Conservation (phyloP, 2,888 invertebrate genomes). For the Aspidiotus destructor region DNA sequence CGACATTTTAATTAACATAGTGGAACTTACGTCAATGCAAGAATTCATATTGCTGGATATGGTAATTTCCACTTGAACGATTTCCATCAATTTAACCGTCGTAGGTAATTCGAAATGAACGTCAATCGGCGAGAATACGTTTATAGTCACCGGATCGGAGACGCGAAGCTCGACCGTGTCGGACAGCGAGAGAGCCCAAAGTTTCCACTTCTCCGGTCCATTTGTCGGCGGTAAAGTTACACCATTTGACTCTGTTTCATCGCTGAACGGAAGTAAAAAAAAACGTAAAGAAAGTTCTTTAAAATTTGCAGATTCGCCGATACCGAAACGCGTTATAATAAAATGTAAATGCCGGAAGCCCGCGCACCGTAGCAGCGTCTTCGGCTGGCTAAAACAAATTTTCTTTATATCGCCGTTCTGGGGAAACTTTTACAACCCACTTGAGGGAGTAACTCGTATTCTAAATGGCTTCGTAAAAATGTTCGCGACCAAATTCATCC, state of each 20-base stretch:
- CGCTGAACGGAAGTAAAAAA: conserved; percentile 4
- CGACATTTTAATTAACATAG: neutral
- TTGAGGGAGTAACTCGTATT: neutral
- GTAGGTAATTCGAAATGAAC: conserved; percentile 53
- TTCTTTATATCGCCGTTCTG: neutral
- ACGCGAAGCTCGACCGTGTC: conserved; percentile 43
- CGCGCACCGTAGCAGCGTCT: too few species aligned
- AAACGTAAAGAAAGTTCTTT: neutral
- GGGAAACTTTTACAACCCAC: neutral
- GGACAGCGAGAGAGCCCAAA: conserved; percentile 54
- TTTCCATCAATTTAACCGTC: conserved; percentile 53
- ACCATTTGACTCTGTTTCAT: conserved; percentile 32
- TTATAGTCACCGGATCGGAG: conserved; percentile 51
- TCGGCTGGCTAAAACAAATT: neutral
- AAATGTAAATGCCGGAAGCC: too few species aligned
- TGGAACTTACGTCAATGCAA: conserved; percentile 58
- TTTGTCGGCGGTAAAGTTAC: conserved; percentile 46
- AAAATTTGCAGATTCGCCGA: neutral
- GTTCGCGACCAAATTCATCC: neutral
- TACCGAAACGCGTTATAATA: neutral
- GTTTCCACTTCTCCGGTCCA: conserved; percentile 55
- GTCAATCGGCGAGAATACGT: conserved; percentile 54
- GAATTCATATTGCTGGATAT: conserved; percentile 58
- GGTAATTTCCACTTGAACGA: conserved; percentile 58
- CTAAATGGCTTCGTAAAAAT: conserved; percentile 2